phyloP scores from a whole-genome alignment of 2,888 invertebrate species.

The Tinea pellionella region DNA sequence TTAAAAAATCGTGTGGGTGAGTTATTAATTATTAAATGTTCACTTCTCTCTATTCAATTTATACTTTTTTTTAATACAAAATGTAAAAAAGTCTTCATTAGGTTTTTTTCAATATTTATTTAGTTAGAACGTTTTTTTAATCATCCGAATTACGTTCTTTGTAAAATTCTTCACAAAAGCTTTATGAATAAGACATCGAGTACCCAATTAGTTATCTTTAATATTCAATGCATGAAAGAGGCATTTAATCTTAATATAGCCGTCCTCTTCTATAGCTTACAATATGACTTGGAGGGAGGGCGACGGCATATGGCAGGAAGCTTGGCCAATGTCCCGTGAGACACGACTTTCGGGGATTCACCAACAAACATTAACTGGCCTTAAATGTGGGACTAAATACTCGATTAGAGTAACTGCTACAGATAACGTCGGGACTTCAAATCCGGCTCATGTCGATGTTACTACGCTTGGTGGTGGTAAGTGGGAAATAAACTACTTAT shows the following conservation, averaged over 20 bases:
- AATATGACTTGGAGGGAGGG: conserved; percentile 61
- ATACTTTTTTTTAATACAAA: no score
- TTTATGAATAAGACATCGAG: conserved; percentile 3
- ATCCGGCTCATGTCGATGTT: conserved; percentile 71
- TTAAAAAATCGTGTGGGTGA: no score
- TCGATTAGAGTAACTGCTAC: conserved; percentile 83
- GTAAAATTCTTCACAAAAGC: background rate
- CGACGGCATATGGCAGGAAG: conserved; percentile 67
- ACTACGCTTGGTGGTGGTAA: conserved; percentile 71
- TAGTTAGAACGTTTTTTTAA: background rate
- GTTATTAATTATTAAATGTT: no score
- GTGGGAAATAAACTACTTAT: conserved; percentile 16
- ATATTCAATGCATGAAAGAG: background rate
- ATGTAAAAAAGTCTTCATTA: no score
- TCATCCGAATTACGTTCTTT: background rate
- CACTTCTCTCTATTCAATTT: no score
- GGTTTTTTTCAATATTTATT: background rate
- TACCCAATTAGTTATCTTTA: background rate
- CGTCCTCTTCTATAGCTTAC: conserved; percentile 42
- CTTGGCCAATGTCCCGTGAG: conserved; percentile 71
- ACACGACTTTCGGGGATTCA: conserved; percentile 62
- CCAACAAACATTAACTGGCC: conserved; percentile 75
- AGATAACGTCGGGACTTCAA: conserved; percentile 84
- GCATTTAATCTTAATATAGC: background rate
- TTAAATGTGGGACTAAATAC: conserved; percentile 88